Base-by-base conservation (phyloP, 2,113 vertebrate genomes). In the Mohoua ochrocephala region DNA sequence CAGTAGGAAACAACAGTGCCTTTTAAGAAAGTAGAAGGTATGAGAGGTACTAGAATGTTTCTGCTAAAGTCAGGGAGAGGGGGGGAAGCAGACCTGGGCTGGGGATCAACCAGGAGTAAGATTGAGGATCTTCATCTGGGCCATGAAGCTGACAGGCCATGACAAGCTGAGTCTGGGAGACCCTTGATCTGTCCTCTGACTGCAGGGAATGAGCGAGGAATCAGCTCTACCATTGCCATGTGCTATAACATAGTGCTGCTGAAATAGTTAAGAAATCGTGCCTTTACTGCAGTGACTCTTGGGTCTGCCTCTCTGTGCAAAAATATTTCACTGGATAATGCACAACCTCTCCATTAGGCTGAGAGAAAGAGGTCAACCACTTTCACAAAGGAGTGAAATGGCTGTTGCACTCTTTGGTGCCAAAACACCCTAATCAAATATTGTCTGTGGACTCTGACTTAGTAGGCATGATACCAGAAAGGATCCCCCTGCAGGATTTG, bases 181-280 rank as follows among this genome's bases (percentile, higher is more conserved):
- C 21, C 11, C 64, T 67, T 2, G 2, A 10, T 67, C 21, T 57
- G 49, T 64, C 5, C 31, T 52, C 27, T 56, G 31, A 20, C 37
- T 67, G 7, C 26, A 74, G 60, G 24, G 21, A 86, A 52, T 33
- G 41, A 65, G n/a, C 7, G 33, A 54, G 26, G 54, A 81, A 64
- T 41, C 5, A 14, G 18, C 41, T 42, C 7, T 65, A 22, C 17
- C 37, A 20, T 9, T 52, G 54, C 15, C 11, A 5, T 3, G 8
- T 60, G 33, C 10, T 50, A 8, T 13, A 37, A 23, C 0, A 3
- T 2, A 28, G 18, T 4, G 12, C 6, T 47, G 22, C 10, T 42
- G 37, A 85, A 88, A 85, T 31, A 50, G 13, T n/a, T 27, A 64
- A 19, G 28, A 26, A 77, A 19, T 69, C 19, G 12, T 1, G 3